Evolutionary conservation across 2,113 vertebrate genomes (phyloP).

Genomic region (Albula goreensis): DNA sequence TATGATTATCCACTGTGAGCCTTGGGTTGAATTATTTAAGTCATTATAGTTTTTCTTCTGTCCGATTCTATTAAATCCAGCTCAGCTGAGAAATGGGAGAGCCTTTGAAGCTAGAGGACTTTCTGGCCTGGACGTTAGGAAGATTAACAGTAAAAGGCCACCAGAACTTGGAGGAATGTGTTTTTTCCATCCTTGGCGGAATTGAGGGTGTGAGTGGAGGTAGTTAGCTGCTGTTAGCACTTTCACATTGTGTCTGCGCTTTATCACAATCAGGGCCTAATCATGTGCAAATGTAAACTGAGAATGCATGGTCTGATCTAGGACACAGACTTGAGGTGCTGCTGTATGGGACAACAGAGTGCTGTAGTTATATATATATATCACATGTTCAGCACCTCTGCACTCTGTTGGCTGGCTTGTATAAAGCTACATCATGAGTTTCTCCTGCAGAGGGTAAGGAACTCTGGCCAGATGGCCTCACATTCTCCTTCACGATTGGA

Average conservation of each 20-base stretch:
- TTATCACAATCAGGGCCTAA: not conserved
- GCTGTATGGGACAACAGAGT: not conserved
- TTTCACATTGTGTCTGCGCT: not conserved
- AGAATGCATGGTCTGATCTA: not conserved
- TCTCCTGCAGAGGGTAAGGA: not conserved
- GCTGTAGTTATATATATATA: not conserved
- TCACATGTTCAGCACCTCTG: not conserved
- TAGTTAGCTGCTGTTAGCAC: not conserved
- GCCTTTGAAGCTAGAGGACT: not conserved
- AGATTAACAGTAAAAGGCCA: not conserved
- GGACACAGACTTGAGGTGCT: not conserved
- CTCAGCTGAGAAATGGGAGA: not conserved
- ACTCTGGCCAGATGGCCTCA: not conserved
- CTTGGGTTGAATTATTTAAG: not conserved
- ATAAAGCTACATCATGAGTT: too few relatives aligned
- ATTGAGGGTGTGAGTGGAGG: not conserved
- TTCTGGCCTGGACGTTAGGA: not conserved
- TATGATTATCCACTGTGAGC: not conserved
- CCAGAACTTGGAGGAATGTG: not conserved
- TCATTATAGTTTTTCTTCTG: not conserved
- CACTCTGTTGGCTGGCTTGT: not conserved
- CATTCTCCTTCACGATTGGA: not conserved
- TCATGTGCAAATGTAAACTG: not conserved
- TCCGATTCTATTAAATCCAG: not conserved
- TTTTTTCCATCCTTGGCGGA: not conserved